Conservation (phyloP, 2,113 vertebrate genomes). For the Acinonyx jubatus region DNA sequence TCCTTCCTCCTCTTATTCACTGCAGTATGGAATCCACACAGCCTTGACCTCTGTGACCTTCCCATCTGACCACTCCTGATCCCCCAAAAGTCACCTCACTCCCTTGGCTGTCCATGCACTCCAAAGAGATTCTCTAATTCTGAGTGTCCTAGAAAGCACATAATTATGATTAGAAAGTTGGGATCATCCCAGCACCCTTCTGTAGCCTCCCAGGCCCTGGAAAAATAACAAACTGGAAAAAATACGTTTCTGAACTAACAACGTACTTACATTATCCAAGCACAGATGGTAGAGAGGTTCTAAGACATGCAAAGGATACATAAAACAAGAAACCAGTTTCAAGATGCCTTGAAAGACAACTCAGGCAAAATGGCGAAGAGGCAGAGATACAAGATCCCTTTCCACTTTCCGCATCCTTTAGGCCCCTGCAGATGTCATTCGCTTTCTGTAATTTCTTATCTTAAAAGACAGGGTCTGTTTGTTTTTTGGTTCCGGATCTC, state of each 20-base stretch:
- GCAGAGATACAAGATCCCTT: not conserved
- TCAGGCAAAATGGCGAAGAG: not conserved
- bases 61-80: not conserved
- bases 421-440: not conserved
- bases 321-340: not conserved
- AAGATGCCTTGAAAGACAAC: not conserved
- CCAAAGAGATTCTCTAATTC: not conserved
- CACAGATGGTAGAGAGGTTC: not conserved
- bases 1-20: not conserved
- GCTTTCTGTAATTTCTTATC: slow-evolving; percentile 20
- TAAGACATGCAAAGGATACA: not conserved
- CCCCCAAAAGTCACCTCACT: not conserved
- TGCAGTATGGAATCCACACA: not conserved
- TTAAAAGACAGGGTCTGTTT: not conserved
- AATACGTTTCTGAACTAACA: not conserved
- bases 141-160: not conserved
- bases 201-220: not conserved
- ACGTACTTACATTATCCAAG: not conserved
- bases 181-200: not conserved
- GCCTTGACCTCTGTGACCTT: not conserved
- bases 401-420: not conserved
- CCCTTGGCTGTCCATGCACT: not conserved
- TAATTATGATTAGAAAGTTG: not conserved
- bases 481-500: not conserved
- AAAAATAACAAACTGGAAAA: not conserved